phyloP scores from a whole-genome alignment of 2,888 invertebrate species.

The Torymus tubicola region DNA sequence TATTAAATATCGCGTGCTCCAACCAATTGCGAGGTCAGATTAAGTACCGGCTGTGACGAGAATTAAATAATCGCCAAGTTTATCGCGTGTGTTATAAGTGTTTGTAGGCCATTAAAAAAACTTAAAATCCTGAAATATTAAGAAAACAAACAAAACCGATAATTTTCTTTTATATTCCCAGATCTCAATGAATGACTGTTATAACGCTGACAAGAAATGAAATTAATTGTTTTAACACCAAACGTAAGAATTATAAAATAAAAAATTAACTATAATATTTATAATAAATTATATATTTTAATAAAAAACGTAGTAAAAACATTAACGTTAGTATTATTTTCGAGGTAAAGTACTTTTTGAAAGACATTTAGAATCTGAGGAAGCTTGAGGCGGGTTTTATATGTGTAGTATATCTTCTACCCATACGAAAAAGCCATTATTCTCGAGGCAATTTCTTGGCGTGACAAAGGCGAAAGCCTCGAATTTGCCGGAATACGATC shows the following conservation, averaged over 20 bases:
- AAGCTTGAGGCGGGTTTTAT: slow-evolving; percentile 25
- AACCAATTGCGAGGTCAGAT: slow-evolving; percentile 37
- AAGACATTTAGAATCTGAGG: slow-evolving; percentile 38
- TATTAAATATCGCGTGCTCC: slow-evolving; percentile 49
- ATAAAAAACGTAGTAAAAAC: not conserved
- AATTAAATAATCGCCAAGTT: slow-evolving; percentile 46
- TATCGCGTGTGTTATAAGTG: slow-evolving; percentile 32
- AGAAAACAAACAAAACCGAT: slow-evolving; percentile 23
- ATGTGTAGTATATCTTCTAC: slow-evolving; percentile 17
- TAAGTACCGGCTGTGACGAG: slow-evolving; percentile 1
- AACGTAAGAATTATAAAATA: not conserved
- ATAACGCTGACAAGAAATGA: not conserved
- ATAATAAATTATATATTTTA: too few species aligned
- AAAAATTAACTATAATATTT: too few species aligned
- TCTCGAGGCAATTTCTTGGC: slow-evolving; percentile 54
- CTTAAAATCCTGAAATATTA: slow-evolving; percentile 12
- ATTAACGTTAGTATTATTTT: not conserved
- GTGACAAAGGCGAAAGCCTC: slow-evolving; percentile 63
- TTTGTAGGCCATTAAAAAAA: slow-evolving; percentile 6
- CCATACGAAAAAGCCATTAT: slow-evolving; percentile 48
- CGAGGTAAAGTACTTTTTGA: slow-evolving; percentile 35
- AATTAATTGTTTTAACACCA: not conserved
- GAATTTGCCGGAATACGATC: slow-evolving; percentile 65
- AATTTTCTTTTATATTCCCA: not conserved
- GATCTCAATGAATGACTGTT: not conserved